These are phyloP conservation scores for Caenorhabditis inopinata DNA, from an alignment of 1,140 invertebrate genomes.

Conservation along the genomic window DNA sequence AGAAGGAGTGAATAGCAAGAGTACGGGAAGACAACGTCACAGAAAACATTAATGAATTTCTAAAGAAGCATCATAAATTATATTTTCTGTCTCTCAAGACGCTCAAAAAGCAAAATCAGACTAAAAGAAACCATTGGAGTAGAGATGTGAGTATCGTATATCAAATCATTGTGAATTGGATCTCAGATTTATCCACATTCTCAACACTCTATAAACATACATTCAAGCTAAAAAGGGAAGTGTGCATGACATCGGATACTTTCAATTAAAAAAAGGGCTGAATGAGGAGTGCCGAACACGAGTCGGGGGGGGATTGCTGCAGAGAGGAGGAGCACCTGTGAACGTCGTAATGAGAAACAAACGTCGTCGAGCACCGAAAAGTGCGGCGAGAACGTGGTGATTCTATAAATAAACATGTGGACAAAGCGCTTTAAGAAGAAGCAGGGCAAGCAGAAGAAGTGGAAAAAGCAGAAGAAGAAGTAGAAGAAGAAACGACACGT, in stretches of 20 bases:
- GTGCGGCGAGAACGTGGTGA: conserved; percentile 5
- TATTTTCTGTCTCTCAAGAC: background rate
- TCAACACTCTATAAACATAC: conserved; percentile 18
- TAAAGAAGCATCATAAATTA: background rate
- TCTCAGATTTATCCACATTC: conserved; percentile 3
- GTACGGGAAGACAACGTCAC: no score
- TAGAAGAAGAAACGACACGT: conserved; percentile 25
- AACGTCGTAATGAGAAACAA: background rate
- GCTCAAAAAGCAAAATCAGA: no score
- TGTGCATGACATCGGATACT: conserved; percentile 1
- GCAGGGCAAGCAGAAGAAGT: background rate
- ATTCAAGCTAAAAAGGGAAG: conserved; percentile 22
- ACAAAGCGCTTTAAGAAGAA: conserved; percentile 14
- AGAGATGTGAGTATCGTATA: conserved; percentile 14
- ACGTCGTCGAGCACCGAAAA: no score
- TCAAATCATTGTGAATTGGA: conserved; percentile 22
- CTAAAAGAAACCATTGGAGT: background rate
- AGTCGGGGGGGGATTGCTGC: background rate
- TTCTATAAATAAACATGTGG: conserved; percentile 25
- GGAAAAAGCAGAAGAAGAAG: background rate
- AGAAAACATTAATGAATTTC: background rate
- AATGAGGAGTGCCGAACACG: background rate
- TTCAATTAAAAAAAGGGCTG: background rate
- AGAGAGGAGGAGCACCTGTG: background rate
- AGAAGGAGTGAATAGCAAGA: no score